Percentiles rank a stretch among this genome's conserved stretches.
Evolutionary conservation across 1,140 invertebrate genomes (phyloP).

Genomic region (Oscheius sp.): DNA sequence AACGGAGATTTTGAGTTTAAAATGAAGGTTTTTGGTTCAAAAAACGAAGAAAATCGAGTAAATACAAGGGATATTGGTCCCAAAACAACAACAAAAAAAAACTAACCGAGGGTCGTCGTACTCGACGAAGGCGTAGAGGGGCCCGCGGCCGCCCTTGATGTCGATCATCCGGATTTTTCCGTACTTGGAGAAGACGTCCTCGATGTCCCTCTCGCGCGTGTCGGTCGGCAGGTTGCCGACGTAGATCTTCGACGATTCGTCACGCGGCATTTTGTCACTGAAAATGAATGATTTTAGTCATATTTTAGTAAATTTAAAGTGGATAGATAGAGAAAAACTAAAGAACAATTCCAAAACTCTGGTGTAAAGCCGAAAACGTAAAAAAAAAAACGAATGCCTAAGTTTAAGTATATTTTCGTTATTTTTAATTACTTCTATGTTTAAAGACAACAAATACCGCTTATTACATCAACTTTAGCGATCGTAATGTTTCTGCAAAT

Average conservation of each 20-base stretch:
- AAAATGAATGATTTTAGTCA: too few relatives aligned
- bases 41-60: conserved; percentile 12
- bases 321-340: too few relatives aligned
- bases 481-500: too few relatives aligned
- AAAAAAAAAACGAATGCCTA: too few relatives aligned
- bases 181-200: conserved; percentile 98
- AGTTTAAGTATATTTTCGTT: too few relatives aligned
- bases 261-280: not conserved
- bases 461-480: too few relatives aligned
- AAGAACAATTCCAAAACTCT: too few relatives aligned
- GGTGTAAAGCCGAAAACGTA: too few relatives aligned
- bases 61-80: not conserved
- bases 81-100: not conserved
- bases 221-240: conserved; percentile 97
- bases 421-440: too few relatives aligned
- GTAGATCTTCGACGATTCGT: conserved; percentile 72
- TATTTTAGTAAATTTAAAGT: too few relatives aligned
- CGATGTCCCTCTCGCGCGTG: conserved; percentile 94
- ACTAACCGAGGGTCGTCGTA: conserved; percentile 75
- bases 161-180: conserved; percentile 97
- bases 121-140: conserved; percentile 98
- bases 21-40: not conserved
- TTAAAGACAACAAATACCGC: too few relatives aligned
- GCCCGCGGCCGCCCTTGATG: conserved; percentile 81
- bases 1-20: conserved; percentile 13